Evolutionary conservation across 2,113 vertebrate genomes (phyloP), one percentile per base, ranked within the genome.

Genomic region (Myocastor coypus): DNA sequence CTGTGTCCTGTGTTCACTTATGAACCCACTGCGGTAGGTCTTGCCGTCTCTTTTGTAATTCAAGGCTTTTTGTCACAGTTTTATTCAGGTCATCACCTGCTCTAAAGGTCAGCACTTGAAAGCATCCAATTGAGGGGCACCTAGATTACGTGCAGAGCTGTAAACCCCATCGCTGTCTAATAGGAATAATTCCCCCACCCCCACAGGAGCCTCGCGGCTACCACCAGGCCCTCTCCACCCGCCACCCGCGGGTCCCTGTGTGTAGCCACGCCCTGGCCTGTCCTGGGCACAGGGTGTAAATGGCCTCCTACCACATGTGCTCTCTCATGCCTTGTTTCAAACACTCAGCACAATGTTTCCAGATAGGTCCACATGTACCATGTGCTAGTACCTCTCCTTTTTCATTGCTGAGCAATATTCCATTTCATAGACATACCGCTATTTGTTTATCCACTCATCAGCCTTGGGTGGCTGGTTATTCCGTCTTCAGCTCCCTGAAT

Each of bases 301-400:
- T 2, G 14, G 52, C 8, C 32, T 16, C 50, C 12, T 5, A 2
- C 52, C 12, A 24, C 0, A 5, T 0, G 0, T 34, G 34, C 12
- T 46, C 22, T 59, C 37, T 10, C 6, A 7, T 3, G 26, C 1
- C 37, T 30, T 22, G 5, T 52, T 3, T 52, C 2, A 42, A 7
- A 20, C 16, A 7, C 0, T 1, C 0, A 11, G n/a, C 4, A 5
- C 7, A 4, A 3, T 9, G 24, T 32, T 46, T 20, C 22, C 63
- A 69, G 83, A 34, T 22, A 34, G n/a, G 1, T n/a, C 20, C 11
- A 4, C 1, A 30, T 20, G 52, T 1, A 42, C 26, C 11, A 9
- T 1, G 26, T n/a, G 1, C 3, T 9, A 0, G 16, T 3, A 24
- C 46, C 3, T 73, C 52, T 50, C 5, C 3, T 3, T 68, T 71